These are phyloP conservation scores for Turdus rufiventris DNA, from an alignment of 2,113 vertebrate genomes.

Conservation along the genomic window DNA sequence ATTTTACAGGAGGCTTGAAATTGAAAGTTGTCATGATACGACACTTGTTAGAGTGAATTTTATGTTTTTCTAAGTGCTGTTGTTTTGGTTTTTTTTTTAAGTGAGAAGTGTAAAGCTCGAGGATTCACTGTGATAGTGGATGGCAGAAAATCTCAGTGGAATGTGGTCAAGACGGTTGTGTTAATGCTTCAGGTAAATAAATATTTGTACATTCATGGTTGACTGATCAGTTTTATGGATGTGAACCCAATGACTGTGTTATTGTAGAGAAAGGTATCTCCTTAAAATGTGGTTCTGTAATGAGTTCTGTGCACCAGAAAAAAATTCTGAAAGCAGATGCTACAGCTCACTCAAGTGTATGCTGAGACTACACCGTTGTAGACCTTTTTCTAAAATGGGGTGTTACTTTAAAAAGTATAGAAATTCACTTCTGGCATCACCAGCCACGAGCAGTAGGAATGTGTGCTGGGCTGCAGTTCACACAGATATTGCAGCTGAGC, in stretches of 20 bases:
- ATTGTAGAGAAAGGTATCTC: background rate
- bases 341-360: background rate
- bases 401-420: background rate
- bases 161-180: constrained; percentile 95
- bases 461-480: background rate
- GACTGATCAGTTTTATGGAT: background rate
- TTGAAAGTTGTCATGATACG: background rate
- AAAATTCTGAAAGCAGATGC: background rate
- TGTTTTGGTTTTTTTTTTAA: constrained; percentile 53
- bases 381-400: background rate
- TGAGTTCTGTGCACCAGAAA: background rate
- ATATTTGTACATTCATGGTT: background rate
- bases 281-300: background rate
- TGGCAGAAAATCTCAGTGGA: constrained; percentile 96
- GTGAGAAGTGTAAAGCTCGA: constrained; percentile 96
- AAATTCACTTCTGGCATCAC: background rate
- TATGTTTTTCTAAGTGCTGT: background rate
- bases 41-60: background rate
- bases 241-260: background rate
- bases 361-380: background rate
- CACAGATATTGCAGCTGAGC: background rate
- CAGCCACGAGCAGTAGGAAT: background rate
- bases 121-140: constrained; percentile 99
- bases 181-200: constrained; percentile 93
- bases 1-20: background rate